Evolutionary conservation across 2,888 invertebrate genomes (phyloP).

Genomic region (Conus canariensis): DNA sequence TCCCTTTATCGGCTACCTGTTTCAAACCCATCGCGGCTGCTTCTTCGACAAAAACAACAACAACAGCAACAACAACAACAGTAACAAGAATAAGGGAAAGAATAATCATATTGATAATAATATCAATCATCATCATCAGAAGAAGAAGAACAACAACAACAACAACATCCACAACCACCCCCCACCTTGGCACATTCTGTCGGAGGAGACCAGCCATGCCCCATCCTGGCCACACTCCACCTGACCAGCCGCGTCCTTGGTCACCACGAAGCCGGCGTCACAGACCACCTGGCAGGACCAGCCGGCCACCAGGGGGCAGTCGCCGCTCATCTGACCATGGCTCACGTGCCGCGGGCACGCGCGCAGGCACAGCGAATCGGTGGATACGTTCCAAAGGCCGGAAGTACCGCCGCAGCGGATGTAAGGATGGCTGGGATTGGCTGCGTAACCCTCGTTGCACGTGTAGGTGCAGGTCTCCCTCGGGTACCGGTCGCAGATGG

Average conservation of each 20-base stretch:
- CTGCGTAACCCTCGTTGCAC: background rate
- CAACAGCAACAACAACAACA: too few relatives aligned
- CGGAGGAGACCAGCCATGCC: background rate
- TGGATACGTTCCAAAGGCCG: background rate
- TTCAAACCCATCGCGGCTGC: too few relatives aligned
- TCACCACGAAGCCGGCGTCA: background rate
- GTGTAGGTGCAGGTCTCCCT: constrained; percentile 6
- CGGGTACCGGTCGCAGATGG: constrained; percentile 29
- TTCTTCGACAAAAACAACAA: too few relatives aligned
- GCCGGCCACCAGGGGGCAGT: background rate
- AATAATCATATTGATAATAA: too few relatives aligned
- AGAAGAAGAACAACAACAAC: too few relatives aligned
- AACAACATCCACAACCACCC: too few relatives aligned
- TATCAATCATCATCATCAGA: too few relatives aligned
- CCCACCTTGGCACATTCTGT: background rate
- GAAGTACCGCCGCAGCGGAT: background rate
- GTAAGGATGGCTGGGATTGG: background rate
- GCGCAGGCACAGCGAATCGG: constrained; percentile 15
- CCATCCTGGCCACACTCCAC: constrained; percentile 7
- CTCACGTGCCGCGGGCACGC: background rate
- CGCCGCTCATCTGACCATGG: background rate
- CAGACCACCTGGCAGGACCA: background rate
- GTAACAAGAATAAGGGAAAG: too few relatives aligned
- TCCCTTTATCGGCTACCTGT: too few relatives aligned
- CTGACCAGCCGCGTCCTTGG: background rate